Percentiles rank a stretch among this genome's conserved stretches.
Conservation (phyloP, 2,113 vertebrate species). For the Merops nubicus region DNA sequence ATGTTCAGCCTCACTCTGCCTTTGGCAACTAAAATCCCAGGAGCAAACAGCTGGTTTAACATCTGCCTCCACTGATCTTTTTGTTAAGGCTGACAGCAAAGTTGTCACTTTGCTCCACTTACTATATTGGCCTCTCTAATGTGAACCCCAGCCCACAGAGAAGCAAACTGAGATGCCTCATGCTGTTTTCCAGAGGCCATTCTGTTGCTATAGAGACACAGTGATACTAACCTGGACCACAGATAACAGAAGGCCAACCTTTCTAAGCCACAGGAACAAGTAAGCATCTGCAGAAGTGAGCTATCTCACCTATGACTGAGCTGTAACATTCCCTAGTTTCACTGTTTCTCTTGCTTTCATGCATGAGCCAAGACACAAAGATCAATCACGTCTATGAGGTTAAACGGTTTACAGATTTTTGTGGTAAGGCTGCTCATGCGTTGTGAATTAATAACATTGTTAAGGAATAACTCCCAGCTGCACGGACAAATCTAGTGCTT, state of each 20-base stretch:
- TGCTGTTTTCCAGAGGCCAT: not conserved
- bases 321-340: not conserved
- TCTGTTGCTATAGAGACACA: not conserved
- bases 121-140: not conserved
- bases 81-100: not conserved
- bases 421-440: not conserved
- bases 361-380: not conserved
- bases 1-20: not conserved
- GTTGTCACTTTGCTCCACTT: not conserved
- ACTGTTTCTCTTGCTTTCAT: not conserved
- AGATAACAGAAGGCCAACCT: not conserved
- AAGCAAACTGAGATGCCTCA: not conserved
- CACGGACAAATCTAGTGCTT: not conserved
- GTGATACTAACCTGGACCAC: not conserved
- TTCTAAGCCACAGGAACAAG: not conserved
- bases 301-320: not conserved
- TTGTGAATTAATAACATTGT: not conserved
- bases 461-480: not conserved
- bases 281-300: not conserved
- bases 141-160: not conserved
- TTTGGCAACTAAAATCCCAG: not conserved
- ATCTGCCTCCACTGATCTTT: not conserved
- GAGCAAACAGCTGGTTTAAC: not conserved
- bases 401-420: slow-evolving; percentile 18
- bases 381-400: not conserved